Conservation (phyloP, 2,113 vertebrate species). For the Lichenostomus cassidix region DNA sequence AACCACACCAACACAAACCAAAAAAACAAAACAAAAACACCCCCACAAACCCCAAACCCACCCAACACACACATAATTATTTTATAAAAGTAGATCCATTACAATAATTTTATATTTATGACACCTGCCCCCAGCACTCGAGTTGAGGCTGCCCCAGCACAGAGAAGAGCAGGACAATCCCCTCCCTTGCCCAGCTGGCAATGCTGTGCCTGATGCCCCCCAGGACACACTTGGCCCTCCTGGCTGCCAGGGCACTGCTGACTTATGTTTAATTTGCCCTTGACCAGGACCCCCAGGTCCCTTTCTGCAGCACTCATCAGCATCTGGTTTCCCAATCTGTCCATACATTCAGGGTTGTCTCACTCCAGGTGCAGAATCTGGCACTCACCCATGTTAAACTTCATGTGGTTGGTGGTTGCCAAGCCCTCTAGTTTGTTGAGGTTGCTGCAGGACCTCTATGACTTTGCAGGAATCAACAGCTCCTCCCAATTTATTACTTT, state of each 20-base stretch:
- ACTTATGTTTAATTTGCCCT: accelerated
- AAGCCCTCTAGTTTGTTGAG: background rate
- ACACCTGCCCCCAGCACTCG: accelerated
- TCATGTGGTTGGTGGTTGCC: accelerated
- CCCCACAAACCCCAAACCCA: no score
- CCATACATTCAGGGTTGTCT: no score
- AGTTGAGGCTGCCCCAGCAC: accelerated
- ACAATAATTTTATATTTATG: background rate
- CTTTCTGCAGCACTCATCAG: background rate
- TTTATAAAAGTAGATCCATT: background rate
- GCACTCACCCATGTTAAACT: background rate
- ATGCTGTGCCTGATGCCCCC: background rate
- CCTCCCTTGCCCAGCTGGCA: accelerated
- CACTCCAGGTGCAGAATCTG: no score
- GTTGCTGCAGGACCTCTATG: background rate
- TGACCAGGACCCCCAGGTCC: accelerated
- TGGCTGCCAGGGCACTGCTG: background rate
- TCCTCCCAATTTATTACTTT: background rate
- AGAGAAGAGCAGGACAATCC: background rate
- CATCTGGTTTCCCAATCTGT: background rate
- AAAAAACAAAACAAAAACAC: no score
- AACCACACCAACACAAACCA: no score
- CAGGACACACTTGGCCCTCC: accelerated
- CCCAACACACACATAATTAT: background rate
- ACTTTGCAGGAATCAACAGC: background rate